A percentile compares a stretch with the other conserved stretches of the same genome.
phyloP scores from a whole-genome alignment of 2,113 vertebrate genomes.

The Ia io region DNA sequence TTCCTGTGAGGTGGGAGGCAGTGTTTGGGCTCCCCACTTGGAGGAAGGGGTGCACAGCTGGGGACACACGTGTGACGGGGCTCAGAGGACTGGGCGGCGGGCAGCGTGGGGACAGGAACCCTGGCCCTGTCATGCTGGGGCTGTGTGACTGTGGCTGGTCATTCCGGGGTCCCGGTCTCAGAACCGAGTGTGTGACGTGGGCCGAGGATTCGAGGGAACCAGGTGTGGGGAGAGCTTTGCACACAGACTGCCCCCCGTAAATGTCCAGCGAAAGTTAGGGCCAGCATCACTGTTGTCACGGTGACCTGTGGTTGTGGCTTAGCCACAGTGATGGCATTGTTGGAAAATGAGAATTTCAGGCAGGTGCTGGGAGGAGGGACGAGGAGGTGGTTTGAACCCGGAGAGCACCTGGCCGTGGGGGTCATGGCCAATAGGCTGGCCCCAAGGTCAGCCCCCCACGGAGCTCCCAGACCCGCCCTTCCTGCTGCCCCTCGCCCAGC shows the following conservation, averaged over 20 bases:
- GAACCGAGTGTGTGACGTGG: not conserved
- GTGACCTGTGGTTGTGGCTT: too few relatives aligned
- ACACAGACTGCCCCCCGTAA: rapidly evolving
- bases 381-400: not conserved
- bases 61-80: rapidly evolving
- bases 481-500: too few relatives aligned
- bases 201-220: not conserved
- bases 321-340: rapidly evolving
- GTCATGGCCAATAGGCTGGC: rapidly evolving
- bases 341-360: not conserved
- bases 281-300: not conserved
- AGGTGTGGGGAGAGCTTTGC: rapidly evolving
- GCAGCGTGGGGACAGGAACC: not conserved
- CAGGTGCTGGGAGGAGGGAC: not conserved
- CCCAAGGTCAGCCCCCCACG: rapidly evolving
- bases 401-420: rapidly evolving
- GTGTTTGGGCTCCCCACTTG: not conserved
- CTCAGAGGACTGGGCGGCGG: not conserved
- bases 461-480: not conserved
- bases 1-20: not conserved
- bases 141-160: not conserved
- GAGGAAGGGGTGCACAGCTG: not conserved
- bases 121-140: not conserved
- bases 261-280: too few relatives aligned
- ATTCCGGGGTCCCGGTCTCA: not conserved